Conservation (phyloP, 2,797 vertebrate species). For the Sylvia borin region DNA sequence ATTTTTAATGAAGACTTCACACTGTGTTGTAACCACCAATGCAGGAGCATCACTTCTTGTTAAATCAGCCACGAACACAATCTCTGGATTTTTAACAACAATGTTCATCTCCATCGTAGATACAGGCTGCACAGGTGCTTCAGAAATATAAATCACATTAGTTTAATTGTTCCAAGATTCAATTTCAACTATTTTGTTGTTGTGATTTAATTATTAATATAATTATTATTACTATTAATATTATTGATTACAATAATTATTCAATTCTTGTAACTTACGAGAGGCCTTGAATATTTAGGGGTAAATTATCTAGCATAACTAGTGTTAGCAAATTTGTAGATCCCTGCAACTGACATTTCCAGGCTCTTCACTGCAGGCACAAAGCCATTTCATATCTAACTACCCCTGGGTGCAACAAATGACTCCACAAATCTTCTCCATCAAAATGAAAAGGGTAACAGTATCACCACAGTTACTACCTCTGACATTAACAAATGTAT, state of each 20-base stretch:
- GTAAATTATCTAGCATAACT: background rate
- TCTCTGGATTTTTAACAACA: slow-evolving; percentile 91
- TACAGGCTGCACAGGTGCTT: slow-evolving; percentile 74
- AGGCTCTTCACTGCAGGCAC: background rate
- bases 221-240: background rate
- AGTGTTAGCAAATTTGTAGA: background rate
- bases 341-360: background rate
- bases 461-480: background rate
- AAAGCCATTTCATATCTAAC: background rate
- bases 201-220: background rate
- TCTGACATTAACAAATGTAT: background rate
- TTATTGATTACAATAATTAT: background rate
- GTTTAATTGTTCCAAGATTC: background rate
- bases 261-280: background rate
- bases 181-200: background rate
- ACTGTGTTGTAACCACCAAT: slow-evolving; percentile 91
- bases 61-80: slow-evolving; percentile 96
- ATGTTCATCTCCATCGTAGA: slow-evolving; percentile 88
- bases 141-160: slow-evolving; percentile 11
- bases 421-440: background rate
- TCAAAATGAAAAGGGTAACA: background rate
- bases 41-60: slow-evolving; percentile 91
- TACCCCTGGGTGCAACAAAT: background rate
- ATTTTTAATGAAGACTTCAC: slow-evolving; percentile 86
- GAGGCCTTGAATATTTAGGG: background rate